phyloP scores from a whole-genome alignment of 2,113 vertebrate species.

The Alethe castanea region DNA sequence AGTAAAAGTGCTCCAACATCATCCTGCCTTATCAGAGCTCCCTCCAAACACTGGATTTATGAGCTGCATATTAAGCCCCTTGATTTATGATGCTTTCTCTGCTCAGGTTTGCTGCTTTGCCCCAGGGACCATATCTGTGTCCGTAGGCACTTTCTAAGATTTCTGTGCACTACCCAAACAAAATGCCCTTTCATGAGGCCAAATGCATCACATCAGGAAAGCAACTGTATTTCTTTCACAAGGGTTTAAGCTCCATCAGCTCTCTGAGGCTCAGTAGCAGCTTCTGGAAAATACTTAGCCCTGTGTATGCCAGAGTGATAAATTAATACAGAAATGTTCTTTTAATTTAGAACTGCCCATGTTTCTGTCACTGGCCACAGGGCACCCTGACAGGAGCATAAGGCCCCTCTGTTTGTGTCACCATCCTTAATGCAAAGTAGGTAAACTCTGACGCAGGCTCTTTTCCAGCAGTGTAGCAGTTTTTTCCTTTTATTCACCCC shows the following conservation, averaged over 20 bases:
- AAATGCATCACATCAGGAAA: constrained; percentile 31
- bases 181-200: constrained; percentile 53
- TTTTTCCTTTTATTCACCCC: not conserved
- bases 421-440: constrained; percentile 6
- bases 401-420: constrained; percentile 44
- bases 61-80: not conserved
- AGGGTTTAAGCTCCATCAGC: not conserved
- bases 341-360: not conserved
- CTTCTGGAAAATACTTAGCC: constrained; percentile 50
- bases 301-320: constrained; percentile 15
- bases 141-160: constrained; percentile 41
- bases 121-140: not conserved
- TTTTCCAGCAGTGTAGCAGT: not conserved
- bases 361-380: not conserved
- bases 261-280: not conserved
- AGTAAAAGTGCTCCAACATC: not conserved
- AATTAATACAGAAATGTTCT: constrained; percentile 55
- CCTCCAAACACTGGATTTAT: not conserved
- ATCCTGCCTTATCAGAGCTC: constrained; percentile 20
- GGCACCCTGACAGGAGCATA: not conserved
- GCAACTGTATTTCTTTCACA: constrained; percentile 57
- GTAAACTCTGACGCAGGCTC: constrained; percentile 7
- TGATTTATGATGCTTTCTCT: constrained; percentile 36
- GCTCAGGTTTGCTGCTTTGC: constrained; percentile 17
- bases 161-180: constrained; percentile 35